These are phyloP conservation scores for rat (Rattus norvegicus) DNA, from an alignment of 2,113 vertebrate species.

Conservation along the genomic window GRCr8 NC_086020.1:174432501-174433000, in stretches of 20 bases:
- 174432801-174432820: not conserved
- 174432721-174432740: not conserved
- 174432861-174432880: not conserved
- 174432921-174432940: constrained; percentile 19
- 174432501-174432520: too few relatives aligned
- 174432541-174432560: too few relatives aligned
- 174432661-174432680: too few relatives aligned
- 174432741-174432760: not conserved
- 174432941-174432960: not conserved
- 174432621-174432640: too few relatives aligned
- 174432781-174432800: not conserved
- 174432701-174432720: not conserved
- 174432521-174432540: too few relatives aligned
- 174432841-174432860: constrained; percentile 1
- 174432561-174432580: too few relatives aligned
- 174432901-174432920: constrained; percentile 25
- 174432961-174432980: not conserved
- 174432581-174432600: too few relatives aligned
- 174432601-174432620: too few relatives aligned
- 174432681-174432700: constrained; percentile 22
- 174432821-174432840: not conserved
- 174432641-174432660: too few relatives aligned
- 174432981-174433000: not conserved
- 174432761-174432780: not conserved
- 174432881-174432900: constrained; percentile 9